A percentile compares a stretch with the other conserved stretches of the same genome.
phyloP scores from a whole-genome alignment of 2,113 vertebrate species.

The Salvelinus namaycush region DNA sequence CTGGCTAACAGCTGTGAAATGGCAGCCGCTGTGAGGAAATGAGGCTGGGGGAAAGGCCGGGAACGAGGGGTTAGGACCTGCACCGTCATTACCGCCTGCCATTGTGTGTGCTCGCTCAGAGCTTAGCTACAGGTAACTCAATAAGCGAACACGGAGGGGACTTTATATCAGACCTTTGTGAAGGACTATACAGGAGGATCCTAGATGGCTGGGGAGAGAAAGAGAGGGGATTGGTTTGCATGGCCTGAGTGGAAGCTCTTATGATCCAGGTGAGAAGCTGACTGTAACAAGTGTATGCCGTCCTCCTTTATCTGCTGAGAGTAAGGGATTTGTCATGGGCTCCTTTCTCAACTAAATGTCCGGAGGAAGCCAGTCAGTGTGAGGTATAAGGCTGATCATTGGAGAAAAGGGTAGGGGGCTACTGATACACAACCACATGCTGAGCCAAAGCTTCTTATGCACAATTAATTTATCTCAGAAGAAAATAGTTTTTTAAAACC shows the following conservation, averaged over 20 bases:
- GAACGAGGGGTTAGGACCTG: constrained; percentile 69
- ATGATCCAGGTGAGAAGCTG: constrained; percentile 79
- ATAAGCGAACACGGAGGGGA: constrained; percentile 66
- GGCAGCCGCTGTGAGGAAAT: constrained; percentile 72
- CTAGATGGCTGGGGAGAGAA: constrained; percentile 59
- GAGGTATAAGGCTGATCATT: constrained; percentile 42
- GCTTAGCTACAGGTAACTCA: constrained; percentile 77
- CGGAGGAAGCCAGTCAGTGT: constrained; percentile 61
- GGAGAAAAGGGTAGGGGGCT: constrained; percentile 33
- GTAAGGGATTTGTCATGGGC: constrained; percentile 35
- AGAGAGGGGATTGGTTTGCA: constrained; percentile 72
- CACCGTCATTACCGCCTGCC: constrained; percentile 69
- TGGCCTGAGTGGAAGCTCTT: constrained; percentile 58
- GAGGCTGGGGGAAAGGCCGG: constrained; percentile 68
- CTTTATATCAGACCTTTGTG: constrained; percentile 64
- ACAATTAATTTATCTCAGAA: background rate
- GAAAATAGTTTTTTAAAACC: constrained; percentile 50
- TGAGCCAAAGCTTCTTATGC: background rate
- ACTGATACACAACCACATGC: background rate
- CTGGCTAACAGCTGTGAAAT: constrained; percentile 83
- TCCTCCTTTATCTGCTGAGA: constrained; percentile 60
- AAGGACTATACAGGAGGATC: constrained; percentile 57
- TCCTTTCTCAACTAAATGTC: constrained; percentile 11
- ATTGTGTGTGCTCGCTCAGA: constrained; percentile 67
- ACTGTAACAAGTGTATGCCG: constrained; percentile 75